phyloP scores from a whole-genome alignment of 1,140 invertebrate genomes.

The Euura lappo region DNA sequence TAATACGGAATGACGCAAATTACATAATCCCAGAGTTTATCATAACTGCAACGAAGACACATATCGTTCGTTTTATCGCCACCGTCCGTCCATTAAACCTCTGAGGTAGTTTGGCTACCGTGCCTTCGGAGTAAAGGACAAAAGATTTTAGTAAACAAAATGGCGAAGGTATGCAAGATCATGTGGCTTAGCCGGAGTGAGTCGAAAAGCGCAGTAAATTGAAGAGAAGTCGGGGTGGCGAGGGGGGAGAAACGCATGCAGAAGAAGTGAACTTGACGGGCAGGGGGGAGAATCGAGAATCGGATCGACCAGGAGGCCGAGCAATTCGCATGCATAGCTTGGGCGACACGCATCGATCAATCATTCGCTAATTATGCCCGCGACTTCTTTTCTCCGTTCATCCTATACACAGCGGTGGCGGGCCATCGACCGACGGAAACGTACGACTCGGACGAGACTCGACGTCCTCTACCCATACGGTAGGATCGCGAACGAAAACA shows the following conservation, averaged over 20 bases:
- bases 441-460: neutral
- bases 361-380: conserved; percentile 59
- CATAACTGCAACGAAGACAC: no score
- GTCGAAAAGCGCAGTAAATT: conserved; percentile 38
- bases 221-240: conserved; percentile 35
- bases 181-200: neutral
- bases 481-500: conserved; percentile 8
- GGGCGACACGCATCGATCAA: conserved; percentile 56
- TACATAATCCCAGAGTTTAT: no score
- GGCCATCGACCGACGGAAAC: conserved; percentile 33
- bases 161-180: conserved; percentile 2
- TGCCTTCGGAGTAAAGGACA: neutral
- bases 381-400: conserved; percentile 52
- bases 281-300: conserved; percentile 14
- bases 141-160: neutral
- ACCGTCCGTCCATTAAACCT: no score
- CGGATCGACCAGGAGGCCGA: conserved; percentile 21
- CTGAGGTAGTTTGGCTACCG: neutral
- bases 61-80: no score
- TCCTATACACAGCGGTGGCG: conserved; percentile 21
- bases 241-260: conserved; percentile 17
- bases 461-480: neutral
- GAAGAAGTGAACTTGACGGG: conserved; percentile 6
- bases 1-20: no score
- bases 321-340: conserved; percentile 51